phyloP scores from a whole-genome alignment of 2,797 vertebrate genomes.

The Darevskia nairensis region DNA sequence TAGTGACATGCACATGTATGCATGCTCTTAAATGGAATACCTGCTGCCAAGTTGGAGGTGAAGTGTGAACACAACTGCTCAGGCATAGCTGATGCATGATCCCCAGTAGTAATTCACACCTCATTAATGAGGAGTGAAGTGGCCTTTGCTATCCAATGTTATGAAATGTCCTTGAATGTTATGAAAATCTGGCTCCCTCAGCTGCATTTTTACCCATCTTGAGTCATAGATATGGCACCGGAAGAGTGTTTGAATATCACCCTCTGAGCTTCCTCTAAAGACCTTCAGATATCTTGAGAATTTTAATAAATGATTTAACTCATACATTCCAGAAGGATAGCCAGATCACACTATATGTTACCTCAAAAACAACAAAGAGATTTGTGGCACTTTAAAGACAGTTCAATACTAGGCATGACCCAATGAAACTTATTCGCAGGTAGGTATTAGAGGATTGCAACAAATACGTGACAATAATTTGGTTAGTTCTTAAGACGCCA shows the following conservation, averaged over 20 bases:
- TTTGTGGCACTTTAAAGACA: background rate
- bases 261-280: background rate
- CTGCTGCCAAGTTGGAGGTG: background rate
- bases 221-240: background rate
- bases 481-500: background rate
- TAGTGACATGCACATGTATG: background rate
- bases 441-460: background rate
- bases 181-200: background rate
- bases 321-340: background rate
- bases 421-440: background rate
- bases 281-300: background rate
- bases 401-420: background rate
- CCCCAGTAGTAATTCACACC: background rate
- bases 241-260: background rate
- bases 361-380: background rate
- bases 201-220: background rate
- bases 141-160: background rate
- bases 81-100: background rate
- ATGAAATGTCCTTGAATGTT: background rate
- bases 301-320: background rate
- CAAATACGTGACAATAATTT: background rate
- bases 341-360: background rate
- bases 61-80: background rate
- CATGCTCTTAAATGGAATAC: slow-evolving; percentile 7
- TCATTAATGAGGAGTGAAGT: background rate